Evolutionary conservation across 2,797 vertebrate genomes (phyloP), one percentile per base, ranked within the genome.

Genomic region (Kryptopterus vitreolus): DNA sequence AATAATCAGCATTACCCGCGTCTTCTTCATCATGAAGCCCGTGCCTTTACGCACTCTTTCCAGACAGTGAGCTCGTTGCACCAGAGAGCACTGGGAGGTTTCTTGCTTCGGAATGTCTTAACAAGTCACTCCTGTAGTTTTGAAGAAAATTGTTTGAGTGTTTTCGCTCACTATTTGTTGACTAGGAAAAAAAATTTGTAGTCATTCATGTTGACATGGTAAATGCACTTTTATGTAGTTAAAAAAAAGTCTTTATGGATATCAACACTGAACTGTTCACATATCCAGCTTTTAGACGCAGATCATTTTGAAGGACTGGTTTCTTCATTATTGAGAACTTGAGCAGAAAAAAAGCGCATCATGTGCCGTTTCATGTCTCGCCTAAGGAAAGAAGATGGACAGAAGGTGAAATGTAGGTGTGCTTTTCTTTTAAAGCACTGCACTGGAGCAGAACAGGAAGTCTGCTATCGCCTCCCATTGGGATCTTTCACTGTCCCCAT

Each of bases 221-320:
- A 88, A 89, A 91, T 91, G 90, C 92, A 94, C 91, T 92, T 92
- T 92, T 85, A 59, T 10, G n/a, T 59, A 58, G 55, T 31, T 11
- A 24, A 43, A 48, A 70, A 52, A 38, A 38, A 38, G 15, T 33
- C 55, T 59, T 74, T 12, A 58, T 29, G 55, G 55, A 58, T 46
- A 4, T 43, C 55, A 6, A 76, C 66, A 61, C 26, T 57, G 48
- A 38, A 48, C 55, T 53, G 15, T 59, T 76, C 2, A 1, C 24
- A 31, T n/a, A n/a, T 55, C 12, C 16, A 80, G 26, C 15, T 48
- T 71, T 33, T 35, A 68, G 74, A 77, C 38, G 76, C 52, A 76
- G 76, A 70, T 24, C 7, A 55, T 72, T 58, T 74, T 53, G 63
- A 76, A 86, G 84, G 79, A 66, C 76, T 82, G 84, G 87, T 72